These are phyloP conservation scores for Glaucopsyche alexis DNA, from an alignment of 2,888 invertebrate species.

Conservation along the genomic window DNA sequence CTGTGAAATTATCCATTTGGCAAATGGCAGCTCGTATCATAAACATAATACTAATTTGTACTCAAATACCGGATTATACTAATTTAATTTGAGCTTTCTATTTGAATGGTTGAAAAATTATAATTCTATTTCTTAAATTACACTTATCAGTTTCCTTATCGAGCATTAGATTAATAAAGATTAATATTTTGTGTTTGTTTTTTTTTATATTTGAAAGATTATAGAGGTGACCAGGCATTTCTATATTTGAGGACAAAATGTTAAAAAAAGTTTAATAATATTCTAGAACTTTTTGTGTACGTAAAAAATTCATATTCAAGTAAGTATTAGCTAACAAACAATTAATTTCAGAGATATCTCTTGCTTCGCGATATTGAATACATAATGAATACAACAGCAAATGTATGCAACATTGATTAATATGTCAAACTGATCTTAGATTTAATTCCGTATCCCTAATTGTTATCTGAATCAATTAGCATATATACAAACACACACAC, in stretches of 20 bases:
- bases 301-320: no score
- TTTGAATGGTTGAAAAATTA: conserved; percentile 1
- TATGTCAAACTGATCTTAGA: not conserved
- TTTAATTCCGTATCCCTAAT: not conserved
- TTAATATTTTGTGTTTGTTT: not conserved
- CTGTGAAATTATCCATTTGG: not conserved
- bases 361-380: not conserved
- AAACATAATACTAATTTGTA: not conserved
- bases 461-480: not conserved
- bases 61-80: not conserved
- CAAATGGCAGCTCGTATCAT: not conserved
- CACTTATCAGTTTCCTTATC: not conserved
- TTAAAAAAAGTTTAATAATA: no score
- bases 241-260: not conserved
- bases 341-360: no score
- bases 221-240: not conserved
- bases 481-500: not conserved
- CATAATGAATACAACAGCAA: not conserved
- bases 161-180: not conserved
- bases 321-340: no score
- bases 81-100: conserved; percentile 4
- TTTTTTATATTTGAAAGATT: not conserved
- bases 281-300: no score
- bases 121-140: not conserved
- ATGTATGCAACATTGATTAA: not conserved